These are phyloP conservation scores for Trissoscelio sp. DNA, from an alignment of 2,888 invertebrate species.

Conservation along the genomic window DNA sequence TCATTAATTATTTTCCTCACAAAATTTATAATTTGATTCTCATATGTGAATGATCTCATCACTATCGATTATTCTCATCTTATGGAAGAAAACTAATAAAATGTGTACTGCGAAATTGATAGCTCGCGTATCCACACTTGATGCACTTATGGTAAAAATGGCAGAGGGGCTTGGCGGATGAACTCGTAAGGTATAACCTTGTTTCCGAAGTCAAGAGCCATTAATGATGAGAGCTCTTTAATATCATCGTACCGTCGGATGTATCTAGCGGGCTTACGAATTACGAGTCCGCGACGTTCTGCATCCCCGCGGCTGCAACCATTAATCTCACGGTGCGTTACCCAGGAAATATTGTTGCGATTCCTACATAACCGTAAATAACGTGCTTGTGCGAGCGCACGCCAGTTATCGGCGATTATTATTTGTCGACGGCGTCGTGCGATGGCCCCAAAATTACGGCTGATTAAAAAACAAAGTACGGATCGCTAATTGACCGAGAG, in stretches of 20 bases:
- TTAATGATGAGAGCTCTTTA: slow-evolving; percentile 49
- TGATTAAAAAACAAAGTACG: slow-evolving; percentile 12
- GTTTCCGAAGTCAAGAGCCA: slow-evolving; percentile 53
- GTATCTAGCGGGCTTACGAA: slow-evolving; percentile 43
- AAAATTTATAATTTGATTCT: neutral
- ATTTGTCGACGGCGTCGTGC: neutral
- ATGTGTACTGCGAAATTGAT: neutral
- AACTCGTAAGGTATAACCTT: slow-evolving; percentile 37
- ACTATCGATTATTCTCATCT: neutral
- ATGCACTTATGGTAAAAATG: slow-evolving; percentile 34
- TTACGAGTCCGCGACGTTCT: slow-evolving; percentile 12
- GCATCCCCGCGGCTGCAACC: slow-evolving; percentile 6
- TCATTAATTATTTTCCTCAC: no score
- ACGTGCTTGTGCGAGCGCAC: no score
- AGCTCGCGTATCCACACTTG: slow-evolving; percentile 8
- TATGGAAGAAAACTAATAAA: neutral
- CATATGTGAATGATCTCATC: neutral
- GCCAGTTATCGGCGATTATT: neutral
- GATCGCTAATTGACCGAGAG: slow-evolving; percentile 28
- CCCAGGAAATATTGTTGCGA: slow-evolving; percentile 37
- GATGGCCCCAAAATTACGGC: slow-evolving; percentile 9
- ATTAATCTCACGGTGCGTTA: slow-evolving; percentile 25
- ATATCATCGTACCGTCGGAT: slow-evolving; percentile 41
- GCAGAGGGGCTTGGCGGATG: slow-evolving; percentile 15
- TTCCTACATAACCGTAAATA: slow-evolving; percentile 23